A percentile compares a stretch with the other conserved stretches of the same genome.
phyloP scores from a whole-genome alignment of 2,113 vertebrate genomes.

The Dunckerocampus dactyliophorus region DNA sequence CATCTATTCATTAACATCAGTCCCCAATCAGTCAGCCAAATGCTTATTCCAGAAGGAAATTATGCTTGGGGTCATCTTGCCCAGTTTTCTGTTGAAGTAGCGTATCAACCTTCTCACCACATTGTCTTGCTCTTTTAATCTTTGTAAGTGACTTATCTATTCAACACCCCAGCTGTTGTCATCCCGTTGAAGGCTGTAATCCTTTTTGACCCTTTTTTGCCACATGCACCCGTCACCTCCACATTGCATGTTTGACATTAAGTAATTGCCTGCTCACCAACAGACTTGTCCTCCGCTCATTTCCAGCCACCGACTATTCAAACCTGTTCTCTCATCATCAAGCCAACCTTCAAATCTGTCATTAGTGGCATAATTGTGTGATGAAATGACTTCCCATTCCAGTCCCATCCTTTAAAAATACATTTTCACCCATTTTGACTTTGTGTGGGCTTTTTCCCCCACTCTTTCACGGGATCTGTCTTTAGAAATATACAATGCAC shows the following conservation, averaged over 20 bases:
- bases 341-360: constrained; percentile 38
- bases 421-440: not conserved
- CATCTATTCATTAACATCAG: not conserved
- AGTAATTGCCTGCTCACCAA: constrained; percentile 37
- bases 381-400: constrained; percentile 36
- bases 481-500: too few species aligned
- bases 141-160: constrained; percentile 42
- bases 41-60: constrained; percentile 15
- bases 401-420: constrained; percentile 12
- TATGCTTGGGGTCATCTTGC: constrained; percentile 1
- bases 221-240: constrained; percentile 7
- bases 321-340: constrained; percentile 34
- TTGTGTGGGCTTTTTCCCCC: too few species aligned
- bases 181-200: constrained; percentile 6
- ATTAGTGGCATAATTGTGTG: constrained; percentile 48
- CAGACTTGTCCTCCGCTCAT: constrained; percentile 22
- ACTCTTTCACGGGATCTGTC: too few species aligned
- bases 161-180: constrained; percentile 21
- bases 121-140: constrained; percentile 21
- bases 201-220: constrained; percentile 19
- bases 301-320: constrained; percentile 34
- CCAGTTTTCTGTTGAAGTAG: constrained; percentile 9
- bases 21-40: constrained; percentile 16
- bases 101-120: constrained; percentile 17
- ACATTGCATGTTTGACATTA: constrained; percentile 33